Conservation (phyloP, 2,113 vertebrate genomes). For the Cavia aperea region DNA sequence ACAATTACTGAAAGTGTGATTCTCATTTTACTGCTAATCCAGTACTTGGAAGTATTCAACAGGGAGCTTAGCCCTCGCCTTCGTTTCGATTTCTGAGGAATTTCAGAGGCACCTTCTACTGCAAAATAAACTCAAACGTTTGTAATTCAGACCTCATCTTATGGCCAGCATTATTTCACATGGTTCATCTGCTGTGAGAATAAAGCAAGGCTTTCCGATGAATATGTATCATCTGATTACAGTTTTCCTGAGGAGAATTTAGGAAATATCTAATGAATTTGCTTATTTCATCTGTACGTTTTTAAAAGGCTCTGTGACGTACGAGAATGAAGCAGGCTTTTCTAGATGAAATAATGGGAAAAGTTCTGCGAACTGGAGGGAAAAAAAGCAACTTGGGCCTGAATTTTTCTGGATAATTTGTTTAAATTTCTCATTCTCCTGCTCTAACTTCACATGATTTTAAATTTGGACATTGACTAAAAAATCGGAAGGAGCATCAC, state of each 20-base stretch:
- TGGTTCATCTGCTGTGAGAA: not conserved
- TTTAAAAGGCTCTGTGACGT: not conserved
- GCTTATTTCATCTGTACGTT: not conserved
- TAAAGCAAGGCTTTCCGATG: not conserved
- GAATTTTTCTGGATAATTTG: not conserved
- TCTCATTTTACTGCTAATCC: constrained; percentile 79
- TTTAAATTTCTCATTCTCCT: not conserved
- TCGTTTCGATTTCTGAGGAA: constrained; percentile 70
- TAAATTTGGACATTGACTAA: not conserved
- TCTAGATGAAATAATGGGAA: not conserved
- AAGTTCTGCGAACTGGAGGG: not conserved
- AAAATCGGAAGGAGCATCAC: not conserved
- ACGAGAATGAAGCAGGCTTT: not conserved
- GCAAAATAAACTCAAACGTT: constrained; percentile 54
- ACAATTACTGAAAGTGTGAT: constrained; percentile 70
- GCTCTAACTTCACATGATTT: not conserved
- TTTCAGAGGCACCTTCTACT: constrained; percentile 53
- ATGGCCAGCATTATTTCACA: not conserved
- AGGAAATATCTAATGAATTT: not conserved
- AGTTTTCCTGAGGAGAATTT: not conserved
- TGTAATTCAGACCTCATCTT: constrained; percentile 26
- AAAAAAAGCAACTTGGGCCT: not conserved
- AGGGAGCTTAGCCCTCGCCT: constrained; percentile 69
- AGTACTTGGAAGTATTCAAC: constrained; percentile 71
- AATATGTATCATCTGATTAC: not conserved